Base-by-base conservation (phyloP, 2,113 vertebrate species). In the Romanogobio albipinnatus region DNA sequence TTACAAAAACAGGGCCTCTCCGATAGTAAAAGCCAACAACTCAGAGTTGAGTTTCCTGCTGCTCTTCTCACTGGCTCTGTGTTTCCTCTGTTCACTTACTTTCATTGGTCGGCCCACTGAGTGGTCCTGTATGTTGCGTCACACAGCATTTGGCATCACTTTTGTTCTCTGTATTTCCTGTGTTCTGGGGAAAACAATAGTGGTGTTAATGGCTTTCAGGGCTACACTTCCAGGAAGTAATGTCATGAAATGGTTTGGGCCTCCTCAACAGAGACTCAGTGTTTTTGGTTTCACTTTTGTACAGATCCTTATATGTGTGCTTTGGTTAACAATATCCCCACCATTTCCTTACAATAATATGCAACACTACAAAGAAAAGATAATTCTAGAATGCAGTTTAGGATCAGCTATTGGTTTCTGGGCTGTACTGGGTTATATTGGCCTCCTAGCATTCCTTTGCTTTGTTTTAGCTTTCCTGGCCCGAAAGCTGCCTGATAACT, bases 111-210 rank as follows among this genome's bases (percentile, higher is more conserved):
- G 88, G 45, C 94, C 94, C 36, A 90, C 91, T 39, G 26, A 86
- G 53, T 93, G 92, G 90, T 91, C 93, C 79, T 94, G 93, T 85
- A 91, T 94, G 88, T 86, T 94, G 9, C 91, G 92, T n/a, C 94
- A 93, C 85, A 92, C 91, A 9, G 90, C 90, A 0, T 93, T 94
- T 33, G 90, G 92, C 10, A 92, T 94, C 64, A 92, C 90, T 9
- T 94, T 94, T 76, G 90, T 90, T 43, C 88, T 94, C 33, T 93
- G 91, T 56, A 91, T 94, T 81, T 94, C 94, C n/a, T 94, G 93
- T 84, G 88, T 94, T 70, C 87, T 94, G 14, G 91, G 91, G 3
- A 94, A 94, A 85, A 94, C 93, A 3, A 56, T 94, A 51, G 93
- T 94, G 24, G 93, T 94, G 43, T 59, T 93, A 76, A 89, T 92